These are phyloP conservation scores for Choloepus didactylus DNA, from an alignment of 2,797 vertebrate species.

Conservation along the genomic window DNA sequence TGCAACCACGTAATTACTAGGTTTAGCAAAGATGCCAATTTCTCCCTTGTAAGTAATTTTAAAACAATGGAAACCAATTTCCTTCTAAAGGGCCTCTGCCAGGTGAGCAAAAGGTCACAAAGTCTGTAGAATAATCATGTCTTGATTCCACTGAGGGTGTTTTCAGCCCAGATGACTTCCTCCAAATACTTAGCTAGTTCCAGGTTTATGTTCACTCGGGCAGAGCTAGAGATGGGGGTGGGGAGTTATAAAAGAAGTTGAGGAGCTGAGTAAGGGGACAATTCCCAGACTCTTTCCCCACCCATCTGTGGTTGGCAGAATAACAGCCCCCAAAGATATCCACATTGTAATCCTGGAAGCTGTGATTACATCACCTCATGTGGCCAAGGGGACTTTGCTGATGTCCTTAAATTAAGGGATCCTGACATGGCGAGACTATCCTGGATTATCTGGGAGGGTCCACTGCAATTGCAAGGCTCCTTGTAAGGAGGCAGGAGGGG, in stretches of 20 bases:
- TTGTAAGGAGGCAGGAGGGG: neutral
- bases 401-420: neutral
- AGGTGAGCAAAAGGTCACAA: neutral
- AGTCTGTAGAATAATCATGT: neutral
- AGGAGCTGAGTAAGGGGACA: neutral
- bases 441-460: neutral
- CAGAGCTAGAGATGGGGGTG: neutral
- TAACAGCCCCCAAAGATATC: neutral
- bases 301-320: neutral
- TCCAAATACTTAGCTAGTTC: neutral
- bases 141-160: neutral
- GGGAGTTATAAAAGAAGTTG: neutral
- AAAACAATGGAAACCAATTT: conserved; percentile 54
- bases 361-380: neutral
- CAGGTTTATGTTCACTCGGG: neutral
- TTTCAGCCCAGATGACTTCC: neutral
- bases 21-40: conserved; percentile 4
- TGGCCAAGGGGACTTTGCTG: neutral
- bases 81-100: neutral
- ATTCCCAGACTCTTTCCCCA: neutral
- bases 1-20: neutral
- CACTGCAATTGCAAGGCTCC: neutral
- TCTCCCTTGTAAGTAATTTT: conserved; percentile 9
- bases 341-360: too few species aligned
- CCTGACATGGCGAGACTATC: neutral